phyloP scores from a whole-genome alignment of 2,113 vertebrate genomes.

The Psilopsiagon aymara region DNA sequence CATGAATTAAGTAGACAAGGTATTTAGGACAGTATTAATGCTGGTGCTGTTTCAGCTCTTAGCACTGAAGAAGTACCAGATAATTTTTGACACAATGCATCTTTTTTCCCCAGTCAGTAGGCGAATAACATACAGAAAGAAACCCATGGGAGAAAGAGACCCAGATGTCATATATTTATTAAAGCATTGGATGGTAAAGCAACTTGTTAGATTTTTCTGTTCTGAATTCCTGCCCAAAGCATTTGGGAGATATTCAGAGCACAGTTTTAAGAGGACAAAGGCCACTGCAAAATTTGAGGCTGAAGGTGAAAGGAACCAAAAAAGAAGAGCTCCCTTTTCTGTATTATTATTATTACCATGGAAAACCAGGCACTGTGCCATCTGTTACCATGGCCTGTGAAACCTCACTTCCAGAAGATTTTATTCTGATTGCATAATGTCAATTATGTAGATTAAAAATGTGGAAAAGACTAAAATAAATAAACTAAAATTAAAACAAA shows the following conservation, averaged over 20 bases:
- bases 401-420: slow-evolving; percentile 1
- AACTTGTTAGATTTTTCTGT: background rate
- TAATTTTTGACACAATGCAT: background rate
- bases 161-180: background rate
- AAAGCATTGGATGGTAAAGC: background rate
- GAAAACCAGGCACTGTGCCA: background rate
- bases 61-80: background rate
- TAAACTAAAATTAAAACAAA: background rate
- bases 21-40: background rate
- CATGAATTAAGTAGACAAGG: background rate
- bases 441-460: slow-evolving; percentile 10
- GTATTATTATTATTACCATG: background rate
- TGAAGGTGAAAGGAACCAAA: background rate
- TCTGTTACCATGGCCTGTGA: background rate
- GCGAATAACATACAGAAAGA: background rate
- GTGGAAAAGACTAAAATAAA: slow-evolving; percentile 4
- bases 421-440: slow-evolving; percentile 4
- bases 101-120: background rate
- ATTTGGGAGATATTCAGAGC: background rate
- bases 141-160: background rate
- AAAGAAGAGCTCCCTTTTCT: background rate
- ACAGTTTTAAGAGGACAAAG: background rate
- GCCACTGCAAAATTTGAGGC: background rate
- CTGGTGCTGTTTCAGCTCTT: background rate
- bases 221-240: background rate